phyloP scores from a whole-genome alignment of 2,797 vertebrate genomes.

The Pseudochaenichthys georgianus region DNA sequence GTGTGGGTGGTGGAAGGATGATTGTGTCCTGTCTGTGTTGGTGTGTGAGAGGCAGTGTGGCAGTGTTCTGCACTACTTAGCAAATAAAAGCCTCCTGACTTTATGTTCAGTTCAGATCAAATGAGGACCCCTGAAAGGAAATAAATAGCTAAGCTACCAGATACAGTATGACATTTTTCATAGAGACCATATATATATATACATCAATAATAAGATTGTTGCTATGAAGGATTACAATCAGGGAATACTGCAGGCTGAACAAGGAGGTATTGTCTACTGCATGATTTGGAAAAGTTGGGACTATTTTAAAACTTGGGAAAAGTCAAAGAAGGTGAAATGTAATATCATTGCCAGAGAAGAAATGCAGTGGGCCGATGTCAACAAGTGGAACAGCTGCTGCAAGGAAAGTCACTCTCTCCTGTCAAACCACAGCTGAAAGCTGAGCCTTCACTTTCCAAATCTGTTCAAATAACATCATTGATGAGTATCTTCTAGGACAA shows the following conservation, averaged over 20 bases:
- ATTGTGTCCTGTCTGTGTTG: too few relatives aligned
- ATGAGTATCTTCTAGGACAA: conserved; percentile 15
- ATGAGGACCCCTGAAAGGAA: conserved; percentile 30
- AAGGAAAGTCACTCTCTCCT: conserved; percentile 27
- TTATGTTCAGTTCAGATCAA: conserved; percentile 30
- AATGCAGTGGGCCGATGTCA: conserved; percentile 57
- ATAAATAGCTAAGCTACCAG: conserved; percentile 31
- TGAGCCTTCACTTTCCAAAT: conserved; percentile 15
- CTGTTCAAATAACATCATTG: conserved; percentile 4
- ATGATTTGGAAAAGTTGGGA: conserved; percentile 63
- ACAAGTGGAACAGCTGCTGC: conserved; percentile 73
- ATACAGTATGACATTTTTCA: conserved; percentile 52
- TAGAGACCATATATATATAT: conserved; percentile 18
- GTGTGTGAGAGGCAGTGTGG: too few relatives aligned
- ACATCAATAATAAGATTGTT: conserved; percentile 22
- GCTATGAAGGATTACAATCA: conserved; percentile 30
- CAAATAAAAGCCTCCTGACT: conserved; percentile 26
- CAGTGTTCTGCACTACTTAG: conserved; percentile 8
- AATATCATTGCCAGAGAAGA: conserved; percentile 70
- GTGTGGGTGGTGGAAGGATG: background rate
- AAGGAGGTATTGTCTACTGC: conserved; percentile 68
- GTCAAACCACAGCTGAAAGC: conserved; percentile 44
- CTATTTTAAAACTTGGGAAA: conserved; percentile 74
- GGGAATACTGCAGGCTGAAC: conserved; percentile 29
- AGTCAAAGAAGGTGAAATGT: conserved; percentile 77